Evolutionary conservation across 1,140 invertebrate genomes (phyloP).

Genomic region (Oryctes rhinoceros): DNA sequence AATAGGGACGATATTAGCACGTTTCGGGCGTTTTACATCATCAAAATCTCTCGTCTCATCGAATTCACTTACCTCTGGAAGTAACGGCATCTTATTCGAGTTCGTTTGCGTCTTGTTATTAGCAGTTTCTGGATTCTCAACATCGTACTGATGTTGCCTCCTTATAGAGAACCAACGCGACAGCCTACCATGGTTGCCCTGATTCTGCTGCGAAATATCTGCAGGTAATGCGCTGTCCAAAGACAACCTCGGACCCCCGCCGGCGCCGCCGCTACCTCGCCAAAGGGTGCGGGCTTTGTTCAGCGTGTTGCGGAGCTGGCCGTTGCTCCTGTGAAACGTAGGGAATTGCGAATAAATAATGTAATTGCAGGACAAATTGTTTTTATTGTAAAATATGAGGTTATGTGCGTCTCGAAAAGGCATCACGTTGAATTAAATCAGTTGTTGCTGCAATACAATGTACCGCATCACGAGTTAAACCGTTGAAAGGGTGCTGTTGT

Average conservation of each 20-base stretch:
- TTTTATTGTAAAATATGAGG: no score
- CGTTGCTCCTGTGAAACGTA: constrained; percentile 66
- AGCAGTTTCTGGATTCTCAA: constrained; percentile 61
- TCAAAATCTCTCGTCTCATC: no score
- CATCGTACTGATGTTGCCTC: constrained; percentile 82
- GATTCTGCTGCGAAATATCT: constrained; percentile 65
- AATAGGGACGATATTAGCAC: no score
- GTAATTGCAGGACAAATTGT: no score
- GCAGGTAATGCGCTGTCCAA: constrained; percentile 62
- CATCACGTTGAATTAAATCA: no score
- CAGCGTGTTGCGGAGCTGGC: constrained; percentile 73
- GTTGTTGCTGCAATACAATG: no score
- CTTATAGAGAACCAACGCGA: constrained; percentile 86
- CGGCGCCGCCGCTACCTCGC: constrained; percentile 63
- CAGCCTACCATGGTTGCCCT: constrained; percentile 70
- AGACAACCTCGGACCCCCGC: constrained; percentile 57
- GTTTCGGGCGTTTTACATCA: no score
- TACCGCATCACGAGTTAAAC: no score
- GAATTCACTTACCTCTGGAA: constrained; percentile 72
- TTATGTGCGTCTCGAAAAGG: no score
- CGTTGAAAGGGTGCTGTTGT: no score
- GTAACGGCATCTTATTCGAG: constrained; percentile 75
- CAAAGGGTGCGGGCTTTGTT: constrained; percentile 75
- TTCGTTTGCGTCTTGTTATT: constrained; percentile 52
- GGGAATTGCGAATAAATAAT: no score